Percentiles rank a stretch among this genome's conserved stretches.
These are phyloP conservation scores for Ailuropoda melanoleuca DNA, from an alignment of 2,113 vertebrate genomes.

Conservation along the genomic window DNA sequence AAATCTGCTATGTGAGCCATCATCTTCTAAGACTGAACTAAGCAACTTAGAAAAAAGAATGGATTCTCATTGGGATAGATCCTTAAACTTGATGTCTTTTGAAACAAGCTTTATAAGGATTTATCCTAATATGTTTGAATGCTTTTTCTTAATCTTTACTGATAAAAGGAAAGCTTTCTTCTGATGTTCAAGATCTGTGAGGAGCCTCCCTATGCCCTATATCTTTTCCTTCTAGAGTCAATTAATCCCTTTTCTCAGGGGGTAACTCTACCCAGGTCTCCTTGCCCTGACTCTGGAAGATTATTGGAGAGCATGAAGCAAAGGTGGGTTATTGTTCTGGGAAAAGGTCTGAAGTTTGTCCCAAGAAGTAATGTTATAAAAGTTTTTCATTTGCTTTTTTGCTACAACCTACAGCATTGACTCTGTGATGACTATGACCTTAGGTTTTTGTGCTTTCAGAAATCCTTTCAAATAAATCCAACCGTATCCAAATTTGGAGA, in stretches of 20 bases:
- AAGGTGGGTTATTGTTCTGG: neutral
- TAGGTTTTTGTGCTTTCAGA: neutral
- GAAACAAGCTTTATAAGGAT: neutral
- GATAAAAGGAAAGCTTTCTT: neutral
- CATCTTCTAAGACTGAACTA: slow-evolving; percentile 55
- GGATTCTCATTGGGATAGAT: neutral
- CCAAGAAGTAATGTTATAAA: slow-evolving; percentile 1
- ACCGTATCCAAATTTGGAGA: neutral
- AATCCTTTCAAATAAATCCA: neutral
- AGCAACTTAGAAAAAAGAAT: neutral
- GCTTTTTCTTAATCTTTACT: neutral
- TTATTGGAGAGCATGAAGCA: neutral
- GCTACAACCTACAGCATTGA: neutral
- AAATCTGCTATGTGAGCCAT: slow-evolving; percentile 53
- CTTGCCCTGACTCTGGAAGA: neutral
- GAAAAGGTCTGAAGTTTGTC: neutral
- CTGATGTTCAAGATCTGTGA: neutral
- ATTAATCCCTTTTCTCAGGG: neutral
- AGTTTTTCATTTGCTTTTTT: neutral
- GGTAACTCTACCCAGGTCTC: neutral
- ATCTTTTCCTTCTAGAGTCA: neutral
- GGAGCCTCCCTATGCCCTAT: neutral
- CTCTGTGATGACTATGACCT: neutral
- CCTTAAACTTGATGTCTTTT: neutral
- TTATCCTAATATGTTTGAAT: neutral